These are phyloP conservation scores for Sparus aurata DNA, from an alignment of 2,797 vertebrate species.

Conservation along the genomic window DNA sequence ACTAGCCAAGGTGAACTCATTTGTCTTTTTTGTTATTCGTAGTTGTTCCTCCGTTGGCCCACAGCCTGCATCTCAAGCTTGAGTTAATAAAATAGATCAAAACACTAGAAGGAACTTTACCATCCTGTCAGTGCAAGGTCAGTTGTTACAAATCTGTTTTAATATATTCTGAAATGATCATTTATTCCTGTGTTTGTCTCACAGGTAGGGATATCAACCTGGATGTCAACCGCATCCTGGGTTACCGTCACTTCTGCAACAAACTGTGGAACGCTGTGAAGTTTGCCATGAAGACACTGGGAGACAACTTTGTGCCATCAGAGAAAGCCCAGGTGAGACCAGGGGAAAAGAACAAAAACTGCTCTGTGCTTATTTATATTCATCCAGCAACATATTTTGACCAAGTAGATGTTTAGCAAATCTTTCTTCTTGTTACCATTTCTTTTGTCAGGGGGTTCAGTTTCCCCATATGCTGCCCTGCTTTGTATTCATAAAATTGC, in stretches of 20 bases:
- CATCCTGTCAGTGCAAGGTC: neutral
- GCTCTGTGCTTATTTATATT: constrained; percentile 15
- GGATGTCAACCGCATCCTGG: constrained; percentile 94
- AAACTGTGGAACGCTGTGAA: constrained; percentile 96
- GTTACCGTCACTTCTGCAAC: constrained; percentile 96
- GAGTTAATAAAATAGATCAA: constrained; percentile 15
- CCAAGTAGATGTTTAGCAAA: constrained; percentile 4
- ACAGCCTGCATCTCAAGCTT: constrained; percentile 19
- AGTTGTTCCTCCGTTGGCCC: constrained; percentile 2
- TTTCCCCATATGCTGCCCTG: constrained; percentile 5
- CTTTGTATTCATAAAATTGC: constrained; percentile 28
- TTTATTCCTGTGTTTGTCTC: constrained; percentile 18
- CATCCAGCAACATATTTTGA: constrained; percentile 21
- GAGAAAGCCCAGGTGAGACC: constrained; percentile 86
- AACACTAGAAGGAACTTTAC: neutral
- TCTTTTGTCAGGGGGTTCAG: constrained; percentile 14
- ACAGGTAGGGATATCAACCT: constrained; percentile 94
- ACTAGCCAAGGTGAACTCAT: constrained; percentile 86
- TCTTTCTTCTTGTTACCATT: neutral
- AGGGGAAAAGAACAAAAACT: constrained; percentile 4
- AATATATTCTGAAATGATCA: constrained; percentile 9
- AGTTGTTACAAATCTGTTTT: neutral
- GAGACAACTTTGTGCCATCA: constrained; percentile 87
- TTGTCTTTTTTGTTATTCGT: constrained; percentile 24
- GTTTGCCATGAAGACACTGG: constrained; percentile 91